phyloP scores from a whole-genome alignment of 2,888 invertebrate species.

The Matsumyia berberina region DNA sequence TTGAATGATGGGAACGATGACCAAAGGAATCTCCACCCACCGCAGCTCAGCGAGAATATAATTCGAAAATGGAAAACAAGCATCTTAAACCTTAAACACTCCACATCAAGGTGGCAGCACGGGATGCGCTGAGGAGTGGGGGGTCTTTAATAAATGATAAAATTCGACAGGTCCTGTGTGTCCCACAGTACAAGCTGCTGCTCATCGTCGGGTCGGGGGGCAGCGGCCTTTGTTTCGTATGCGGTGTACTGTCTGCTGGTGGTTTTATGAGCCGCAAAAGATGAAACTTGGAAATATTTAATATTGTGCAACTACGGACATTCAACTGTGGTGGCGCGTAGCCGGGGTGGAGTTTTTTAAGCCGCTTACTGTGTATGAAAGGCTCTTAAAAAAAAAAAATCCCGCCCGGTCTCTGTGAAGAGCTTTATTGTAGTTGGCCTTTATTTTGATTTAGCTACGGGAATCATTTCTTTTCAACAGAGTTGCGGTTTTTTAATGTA shows the following conservation, averaged over 20 bases:
- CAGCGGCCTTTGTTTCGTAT: slow-evolving; percentile 36
- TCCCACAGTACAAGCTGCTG: not conserved
- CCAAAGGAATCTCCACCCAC: slow-evolving; percentile 56
- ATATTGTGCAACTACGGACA: slow-evolving; percentile 64
- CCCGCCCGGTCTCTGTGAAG: slow-evolving; percentile 26
- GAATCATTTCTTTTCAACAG: slow-evolving; percentile 7
- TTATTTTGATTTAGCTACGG: slow-evolving; percentile 32
- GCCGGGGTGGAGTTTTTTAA: slow-evolving; percentile 47
- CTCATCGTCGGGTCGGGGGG: slow-evolving; percentile 5
- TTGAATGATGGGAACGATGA: slow-evolving; percentile 74
- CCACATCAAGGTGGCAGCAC: slow-evolving; percentile 10
- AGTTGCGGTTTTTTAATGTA: slow-evolving; percentile 21
- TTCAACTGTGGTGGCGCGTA: slow-evolving; percentile 54
- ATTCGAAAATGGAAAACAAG: slow-evolving; percentile 59
- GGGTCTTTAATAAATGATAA: slow-evolving; percentile 67
- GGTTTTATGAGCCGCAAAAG: slow-evolving; percentile 65
- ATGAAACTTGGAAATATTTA: slow-evolving; percentile 70
- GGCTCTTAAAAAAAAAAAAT: slow-evolving; percentile 35
- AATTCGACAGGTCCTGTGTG: slow-evolving; percentile 66
- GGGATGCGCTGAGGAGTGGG: slow-evolving; percentile 21
- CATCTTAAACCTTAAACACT: slow-evolving; percentile 65
- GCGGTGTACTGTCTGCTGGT: slow-evolving; percentile 47
- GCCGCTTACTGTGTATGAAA: slow-evolving; percentile 58
- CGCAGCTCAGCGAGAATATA: slow-evolving; percentile 22
- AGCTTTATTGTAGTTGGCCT: slow-evolving; percentile 41